phyloP scores from a whole-genome alignment of 2,888 invertebrate genomes.

The Lacanobia oleracea region DNA sequence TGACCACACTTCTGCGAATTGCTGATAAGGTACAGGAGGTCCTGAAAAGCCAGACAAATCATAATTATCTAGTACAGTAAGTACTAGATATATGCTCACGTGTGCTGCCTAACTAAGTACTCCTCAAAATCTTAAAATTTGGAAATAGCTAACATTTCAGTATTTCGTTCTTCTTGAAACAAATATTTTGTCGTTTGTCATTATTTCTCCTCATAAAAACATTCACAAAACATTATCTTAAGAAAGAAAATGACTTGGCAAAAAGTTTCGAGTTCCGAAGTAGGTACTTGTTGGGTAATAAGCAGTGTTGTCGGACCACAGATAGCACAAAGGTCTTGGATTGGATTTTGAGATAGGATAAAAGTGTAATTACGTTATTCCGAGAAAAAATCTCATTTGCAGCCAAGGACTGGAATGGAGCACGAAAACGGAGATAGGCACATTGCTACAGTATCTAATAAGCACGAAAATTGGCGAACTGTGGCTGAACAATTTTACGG shows the following conservation, averaged over 20 bases:
- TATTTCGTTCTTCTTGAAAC: neutral
- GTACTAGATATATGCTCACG: no score
- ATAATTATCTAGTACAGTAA: no score
- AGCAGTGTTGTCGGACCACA: constrained; percentile 44
- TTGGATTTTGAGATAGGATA: constrained; percentile 49
- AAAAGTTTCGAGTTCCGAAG: constrained; percentile 45
- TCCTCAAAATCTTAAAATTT: no score
- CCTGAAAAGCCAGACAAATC: no score
- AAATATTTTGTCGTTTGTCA: constrained; percentile 21
- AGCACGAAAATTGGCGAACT: constrained; percentile 42
- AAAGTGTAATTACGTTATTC: constrained; percentile 55
- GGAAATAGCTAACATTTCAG: neutral
- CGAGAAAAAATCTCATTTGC: constrained; percentile 53
- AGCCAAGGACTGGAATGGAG: constrained; percentile 40
- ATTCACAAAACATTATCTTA: constrained; percentile 24
- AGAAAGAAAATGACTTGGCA: constrained; percentile 38
- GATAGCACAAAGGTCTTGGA: constrained; percentile 53
- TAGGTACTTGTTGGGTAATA: constrained; percentile 43
- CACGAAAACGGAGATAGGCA: constrained; percentile 39
- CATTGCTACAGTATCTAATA: constrained; percentile 48
- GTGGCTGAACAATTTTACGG: constrained; percentile 23
- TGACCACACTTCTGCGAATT: neutral
- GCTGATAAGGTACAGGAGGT: no score
- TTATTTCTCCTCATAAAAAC: constrained; percentile 22
- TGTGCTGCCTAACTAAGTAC: no score